A percentile compares a stretch with the other conserved stretches of the same genome.
phyloP scores from a whole-genome alignment of 2,888 invertebrate genomes.

The Pachliopta kotzebuea region DNA sequence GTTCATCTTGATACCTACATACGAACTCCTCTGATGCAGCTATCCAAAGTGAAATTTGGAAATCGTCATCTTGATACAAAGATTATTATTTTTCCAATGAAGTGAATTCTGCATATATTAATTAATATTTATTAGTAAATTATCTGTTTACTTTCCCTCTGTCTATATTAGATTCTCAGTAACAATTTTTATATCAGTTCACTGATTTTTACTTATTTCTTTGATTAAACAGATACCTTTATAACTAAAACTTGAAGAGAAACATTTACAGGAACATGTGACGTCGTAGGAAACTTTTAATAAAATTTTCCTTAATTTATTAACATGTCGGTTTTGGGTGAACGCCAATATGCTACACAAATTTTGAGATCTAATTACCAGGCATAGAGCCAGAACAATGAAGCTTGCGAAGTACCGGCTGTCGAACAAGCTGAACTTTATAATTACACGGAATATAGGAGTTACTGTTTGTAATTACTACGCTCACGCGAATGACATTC shows the following conservation, averaged over 20 bases:
- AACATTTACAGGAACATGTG: background rate
- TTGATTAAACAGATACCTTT: background rate
- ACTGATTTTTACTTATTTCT: too few relatives aligned
- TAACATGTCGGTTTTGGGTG: conserved; percentile 8
- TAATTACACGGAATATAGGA: conserved; percentile 3
- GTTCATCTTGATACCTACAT: background rate
- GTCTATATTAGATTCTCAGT: too few relatives aligned
- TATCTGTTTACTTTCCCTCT: too few relatives aligned
- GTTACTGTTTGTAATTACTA: background rate
- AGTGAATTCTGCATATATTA: background rate
- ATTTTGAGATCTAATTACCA: conserved; percentile 14
- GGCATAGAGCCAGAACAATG: conserved; percentile 8
- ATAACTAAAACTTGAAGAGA: background rate
- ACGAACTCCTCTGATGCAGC: too few relatives aligned
- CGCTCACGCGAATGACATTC: background rate
- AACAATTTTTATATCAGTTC: too few relatives aligned
- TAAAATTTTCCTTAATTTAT: conserved; percentile 4
- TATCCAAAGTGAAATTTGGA: too few relatives aligned
- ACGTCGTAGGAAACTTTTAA: background rate
- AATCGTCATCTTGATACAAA: too few relatives aligned
- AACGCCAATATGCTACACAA: conserved; percentile 9
- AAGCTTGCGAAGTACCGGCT: conserved; percentile 14
- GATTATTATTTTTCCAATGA: background rate
- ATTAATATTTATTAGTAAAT: too few relatives aligned
- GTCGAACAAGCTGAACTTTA: conserved; percentile 8